Evolutionary conservation across 2,888 invertebrate species (phyloP), one percentile per base, ranked within the genome.

Genomic region (Gastracanthus pulcherrimus): DNA sequence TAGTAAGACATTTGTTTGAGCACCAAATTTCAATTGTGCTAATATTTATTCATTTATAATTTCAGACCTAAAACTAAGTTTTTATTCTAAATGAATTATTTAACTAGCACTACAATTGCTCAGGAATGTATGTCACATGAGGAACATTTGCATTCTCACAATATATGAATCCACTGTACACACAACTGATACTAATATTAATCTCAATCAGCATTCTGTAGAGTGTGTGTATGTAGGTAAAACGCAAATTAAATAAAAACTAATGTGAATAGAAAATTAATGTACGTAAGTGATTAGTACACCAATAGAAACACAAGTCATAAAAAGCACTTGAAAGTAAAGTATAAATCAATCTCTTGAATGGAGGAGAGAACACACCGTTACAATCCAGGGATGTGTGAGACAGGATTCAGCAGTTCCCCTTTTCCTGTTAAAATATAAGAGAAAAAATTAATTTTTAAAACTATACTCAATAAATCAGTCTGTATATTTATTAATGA

Each of bases 331-430:
- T 81, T 70, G 72, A 76, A 82, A 84, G 78, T 85, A 85, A 87
- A 86, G 82, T 72, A 83, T 81, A 76, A 83, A 84, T 85, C 85
- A 86, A 83, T 85, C 84, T 88, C 84, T 81, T 82, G 85, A 84
- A 84, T 87, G 86, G 85, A 88, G 85, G 87, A 87, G 88, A 85
- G 88, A 88, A 91, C 91, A 89, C 89, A 91, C 91, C 91, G 90
- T 90, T 89, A 93, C 90, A 86, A 95, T 94, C 95, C 95, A 95
- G 23, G 94, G 93, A 92, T 95, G 95, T 83, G 92, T 91, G 80
- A 95, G 91, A 89, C 94, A 94, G 84, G 94, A 93, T 81, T 93
- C 91, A 19, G 94, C 94, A 77, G 93, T 93, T 70, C 93, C 92
- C 84, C 95, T 90, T 89, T 93, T 93, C 86, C 94, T 94, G 88